Conservation (phyloP, 2,888 invertebrate genomes). For the Pemphredon lugubris region DNA sequence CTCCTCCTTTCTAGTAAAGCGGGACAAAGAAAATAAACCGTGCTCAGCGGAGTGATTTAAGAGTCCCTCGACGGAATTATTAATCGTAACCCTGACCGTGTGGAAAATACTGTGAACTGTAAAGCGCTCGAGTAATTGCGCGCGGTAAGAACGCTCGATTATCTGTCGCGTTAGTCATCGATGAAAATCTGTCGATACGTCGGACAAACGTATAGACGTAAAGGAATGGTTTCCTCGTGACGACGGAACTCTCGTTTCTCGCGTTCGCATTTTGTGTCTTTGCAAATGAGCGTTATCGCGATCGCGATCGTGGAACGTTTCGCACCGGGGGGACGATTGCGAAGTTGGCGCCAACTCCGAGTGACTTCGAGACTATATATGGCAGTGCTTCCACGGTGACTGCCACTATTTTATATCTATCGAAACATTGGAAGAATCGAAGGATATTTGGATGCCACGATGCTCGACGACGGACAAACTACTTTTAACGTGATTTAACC, state of each 20-base stretch:
- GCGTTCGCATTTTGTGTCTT: conserved; percentile 6
- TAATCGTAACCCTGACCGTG: conserved; percentile 25
- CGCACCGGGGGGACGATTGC: conserved; percentile 32
- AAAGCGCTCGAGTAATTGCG: conserved; percentile 30
- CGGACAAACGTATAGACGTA: neutral
- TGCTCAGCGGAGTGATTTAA: conserved; percentile 59
- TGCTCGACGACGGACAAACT: neutral
- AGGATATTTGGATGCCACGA: neutral
- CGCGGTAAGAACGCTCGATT: conserved; percentile 23
- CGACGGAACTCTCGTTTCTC: conserved; percentile 2
- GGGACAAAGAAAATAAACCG: conserved; percentile 48
- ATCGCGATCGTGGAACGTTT: conserved; percentile 33
- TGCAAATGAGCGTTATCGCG: conserved; percentile 32
- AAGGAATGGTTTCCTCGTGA: conserved; percentile 10
- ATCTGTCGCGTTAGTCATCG: conserved; percentile 29
- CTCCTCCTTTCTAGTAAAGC: neutral
- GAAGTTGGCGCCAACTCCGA: conserved; percentile 36
- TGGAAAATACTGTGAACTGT: conserved; percentile 16
- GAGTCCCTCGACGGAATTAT: conserved; percentile 43
- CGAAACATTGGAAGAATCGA: neutral
- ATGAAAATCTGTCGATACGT: conserved; percentile 12
- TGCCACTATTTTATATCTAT: neutral
- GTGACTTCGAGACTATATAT: neutral
- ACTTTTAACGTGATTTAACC: neutral
- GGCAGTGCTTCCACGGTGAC: neutral